Evolutionary conservation across 1,140 invertebrate species (phyloP), one percentile per base, ranked within the genome.

Genomic region (Drosophila bifasciata): DNA sequence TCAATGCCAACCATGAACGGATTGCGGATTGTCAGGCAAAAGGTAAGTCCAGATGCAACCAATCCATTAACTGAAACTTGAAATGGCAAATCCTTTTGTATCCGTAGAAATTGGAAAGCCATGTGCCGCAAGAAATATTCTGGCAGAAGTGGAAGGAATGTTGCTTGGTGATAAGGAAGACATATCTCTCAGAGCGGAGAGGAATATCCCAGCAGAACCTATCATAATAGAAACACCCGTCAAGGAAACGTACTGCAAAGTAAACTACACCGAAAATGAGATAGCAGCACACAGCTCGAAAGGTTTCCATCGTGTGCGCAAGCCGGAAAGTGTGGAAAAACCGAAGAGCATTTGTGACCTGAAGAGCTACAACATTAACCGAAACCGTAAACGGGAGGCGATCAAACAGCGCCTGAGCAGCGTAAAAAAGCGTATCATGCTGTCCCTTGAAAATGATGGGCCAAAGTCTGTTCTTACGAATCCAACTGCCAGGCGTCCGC

Each of bases 291-390:
- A 6, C 4, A 28, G 13, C 15, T 5, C 32, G 3, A 48, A 21
- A 32, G 23, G 8, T 28, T 16, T 44, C 16, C 51, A 25, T 0
- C 45, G 21, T 16, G 11, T 7, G 1, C 23, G 28, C 8, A 28
- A 45, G 21, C 19, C 25, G 21, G 44, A 13, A 5, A 57, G 36
- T 2, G 11, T 32, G 5, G 36, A 41, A n/a, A 76, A 48, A 13
- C 1, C 40, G 0, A 39, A 57, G 1, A 28, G 19, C 8, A 67
- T 63, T 17, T 78, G 69, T 39, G 57, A 89, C 11, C 36, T 75
- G 0, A 89, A 62, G 13, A 89, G 85, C n/a, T 79, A 89, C 45
- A 53, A 66, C 0, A 89, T 89, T 23, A 49, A 62, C 0, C 71
- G 85, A 2, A 55, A 69, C 11, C 67, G 73, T 8, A 84, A 69